Evolutionary conservation across 2,113 vertebrate species (phyloP), one percentile per base, ranked within the genome.

Genomic region (Bungarus multicinctus): DNA sequence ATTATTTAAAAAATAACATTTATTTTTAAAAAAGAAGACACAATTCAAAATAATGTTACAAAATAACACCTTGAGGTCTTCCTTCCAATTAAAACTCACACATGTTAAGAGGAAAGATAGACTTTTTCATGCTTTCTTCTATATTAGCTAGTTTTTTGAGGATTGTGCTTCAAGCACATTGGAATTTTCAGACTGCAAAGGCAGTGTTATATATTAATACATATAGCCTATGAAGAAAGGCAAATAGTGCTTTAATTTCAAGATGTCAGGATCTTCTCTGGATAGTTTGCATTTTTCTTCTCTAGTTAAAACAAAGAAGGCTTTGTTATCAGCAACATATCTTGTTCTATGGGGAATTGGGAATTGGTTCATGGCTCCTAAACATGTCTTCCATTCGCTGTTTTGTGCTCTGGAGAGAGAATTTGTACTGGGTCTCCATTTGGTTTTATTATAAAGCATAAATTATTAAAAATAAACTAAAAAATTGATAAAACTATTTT

Each of bases 401-500:
- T 64, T 95, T 93, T 94, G 14, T n/a, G 96, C 96, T 97, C 96
- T 94, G 93, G 96, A 97, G 96, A n/a, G 95, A 96, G 93, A 93
- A 57, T 91, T 43, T 95, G 90, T 96, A 0, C 45, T 93, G 96
- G 94, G 85, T 91, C 94, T 97, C 96, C 96, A 96, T 97, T 96
- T 97, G 96, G 93, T 96, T 97, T 93, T 96, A 93, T 95, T 97
- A 97, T 97, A 97, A 97, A 96, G 89, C 86, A 97, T 97, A 94
- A 97, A 98, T 97, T 97, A 97, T 98, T 93, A 97, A 98, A 93
- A 91, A 94, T 95, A 96, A 92, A 88, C 43, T 98, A 96, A 98
- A 98, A 97, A 97, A 97, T 97, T 97, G 95, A 98, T 98, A 96
- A 96, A 86, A 94, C 92, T 97, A 91, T 97, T 97, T 97, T 96